Evolutionary conservation across 2,113 vertebrate genomes (phyloP).

Genomic region (Picathartes gymnocephalus): DNA sequence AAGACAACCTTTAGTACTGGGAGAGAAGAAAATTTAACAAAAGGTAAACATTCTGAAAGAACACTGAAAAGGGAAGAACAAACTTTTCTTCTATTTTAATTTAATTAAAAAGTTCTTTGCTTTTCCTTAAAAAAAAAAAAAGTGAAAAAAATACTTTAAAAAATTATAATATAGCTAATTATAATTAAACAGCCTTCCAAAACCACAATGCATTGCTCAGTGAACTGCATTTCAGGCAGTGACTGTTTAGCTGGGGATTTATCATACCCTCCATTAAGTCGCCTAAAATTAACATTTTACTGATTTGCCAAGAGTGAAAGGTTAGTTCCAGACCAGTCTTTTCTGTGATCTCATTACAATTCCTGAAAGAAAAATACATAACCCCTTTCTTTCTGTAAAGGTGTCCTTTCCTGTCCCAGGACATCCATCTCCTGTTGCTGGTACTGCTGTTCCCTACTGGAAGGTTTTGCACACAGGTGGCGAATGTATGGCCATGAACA

Average conservation of each 20-base stretch:
- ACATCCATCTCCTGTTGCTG: background rate
- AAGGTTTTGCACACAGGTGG: background rate
- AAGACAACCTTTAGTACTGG: background rate
- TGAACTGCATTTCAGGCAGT: background rate
- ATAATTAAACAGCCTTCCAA: background rate
- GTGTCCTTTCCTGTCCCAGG: background rate
- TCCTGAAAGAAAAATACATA: background rate
- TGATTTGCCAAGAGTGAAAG: background rate
- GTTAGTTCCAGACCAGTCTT: background rate
- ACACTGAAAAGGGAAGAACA: background rate
- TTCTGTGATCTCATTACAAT: background rate
- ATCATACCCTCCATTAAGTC: background rate
- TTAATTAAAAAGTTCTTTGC: background rate
- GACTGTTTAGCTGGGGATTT: background rate
- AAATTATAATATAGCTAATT: background rate
- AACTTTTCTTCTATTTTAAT: background rate
- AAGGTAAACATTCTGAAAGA: background rate
- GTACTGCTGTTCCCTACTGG: background rate
- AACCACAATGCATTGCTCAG: background rate
- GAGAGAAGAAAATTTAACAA: background rate
- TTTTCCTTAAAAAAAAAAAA: background rate
- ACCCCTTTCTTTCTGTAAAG: background rate
- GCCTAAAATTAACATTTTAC: background rate
- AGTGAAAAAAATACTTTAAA: background rate
- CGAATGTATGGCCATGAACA: rapidly evolving